These are phyloP conservation scores for Dynastes grantii DNA, from an alignment of 2,888 invertebrate genomes.

Conservation along the genomic window DNA sequence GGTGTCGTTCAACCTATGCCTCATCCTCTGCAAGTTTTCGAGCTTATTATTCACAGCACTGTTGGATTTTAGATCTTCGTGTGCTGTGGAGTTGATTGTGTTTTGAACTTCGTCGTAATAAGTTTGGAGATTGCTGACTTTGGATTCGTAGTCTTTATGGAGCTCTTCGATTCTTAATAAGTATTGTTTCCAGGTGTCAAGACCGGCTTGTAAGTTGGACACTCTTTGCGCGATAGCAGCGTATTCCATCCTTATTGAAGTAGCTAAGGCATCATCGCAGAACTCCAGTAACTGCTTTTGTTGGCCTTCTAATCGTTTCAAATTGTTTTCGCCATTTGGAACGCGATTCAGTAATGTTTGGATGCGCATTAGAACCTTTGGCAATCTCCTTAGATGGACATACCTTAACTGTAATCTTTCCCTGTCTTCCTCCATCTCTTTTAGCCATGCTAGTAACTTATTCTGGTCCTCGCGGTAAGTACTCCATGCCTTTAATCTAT, in stretches of 20 bases:
- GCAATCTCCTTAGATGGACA: constrained; percentile 83
- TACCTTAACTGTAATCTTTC: constrained; percentile 85
- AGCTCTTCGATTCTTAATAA: constrained; percentile 79
- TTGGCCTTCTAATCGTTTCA: constrained; percentile 76
- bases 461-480: constrained; percentile 82
- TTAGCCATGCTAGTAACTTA: constrained; percentile 84
- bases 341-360: constrained; percentile 80
- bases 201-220: constrained; percentile 84
- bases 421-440: constrained; percentile 85
- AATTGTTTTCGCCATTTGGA: constrained; percentile 79
- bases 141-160: constrained; percentile 77
- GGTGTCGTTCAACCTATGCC: constrained; percentile 74
- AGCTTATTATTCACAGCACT: constrained; percentile 78
- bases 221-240: constrained; percentile 84
- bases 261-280: constrained; percentile 84
- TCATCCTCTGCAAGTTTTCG: constrained; percentile 76
- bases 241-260: constrained; percentile 87
- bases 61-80: constrained; percentile 74
- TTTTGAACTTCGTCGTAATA: constrained; percentile 79
- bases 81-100: constrained; percentile 74
- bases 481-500: constrained; percentile 84
- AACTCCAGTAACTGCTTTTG: constrained; percentile 79
- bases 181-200: constrained; percentile 88
- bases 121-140: constrained; percentile 75
- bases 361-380: constrained; percentile 80